phyloP scores from a whole-genome alignment of 2,797 vertebrate species.

The Gadopsis bispinosus region DNA sequence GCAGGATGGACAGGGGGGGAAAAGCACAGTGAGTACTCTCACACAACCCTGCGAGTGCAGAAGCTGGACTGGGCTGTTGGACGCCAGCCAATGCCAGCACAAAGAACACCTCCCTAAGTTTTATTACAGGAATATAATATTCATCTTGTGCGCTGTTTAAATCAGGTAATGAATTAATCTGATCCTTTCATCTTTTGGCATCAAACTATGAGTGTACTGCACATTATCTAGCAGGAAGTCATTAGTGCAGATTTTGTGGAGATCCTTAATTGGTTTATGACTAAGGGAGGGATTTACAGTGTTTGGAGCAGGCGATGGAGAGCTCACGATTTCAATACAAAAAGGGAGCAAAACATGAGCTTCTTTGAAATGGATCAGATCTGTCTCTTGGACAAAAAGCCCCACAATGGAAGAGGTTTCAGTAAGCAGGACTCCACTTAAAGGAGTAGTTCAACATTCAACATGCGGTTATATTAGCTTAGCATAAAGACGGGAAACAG shows the following conservation, averaged over 20 bases:
- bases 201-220: conserved; percentile 55
- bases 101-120: conserved; percentile 75
- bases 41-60: conserved; percentile 68
- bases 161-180: conserved; percentile 72
- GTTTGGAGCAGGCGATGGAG: conserved; percentile 23
- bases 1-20: conserved; percentile 33
- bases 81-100: conserved; percentile 67
- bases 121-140: conserved; percentile 73
- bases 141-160: conserved; percentile 65
- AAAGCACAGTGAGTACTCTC: conserved; percentile 67
- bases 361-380: neutral
- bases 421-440: neutral
- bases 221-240: conserved; percentile 66
- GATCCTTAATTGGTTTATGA: conserved; percentile 45
- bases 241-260: conserved; percentile 45
- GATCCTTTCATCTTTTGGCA: conserved; percentile 61
- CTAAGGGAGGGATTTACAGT: conserved; percentile 37
- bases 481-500: neutral
- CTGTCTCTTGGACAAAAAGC: conserved; percentile 12
- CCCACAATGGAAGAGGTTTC: conserved; percentile 8
- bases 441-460: neutral
- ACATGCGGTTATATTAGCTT: neutral
- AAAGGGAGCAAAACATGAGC: conserved; percentile 25
- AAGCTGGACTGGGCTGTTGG: conserved; percentile 65
- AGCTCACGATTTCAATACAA: conserved; percentile 41